Conservation (phyloP, 1,140 invertebrate genomes). For the Rhagoletis zephyria region DNA sequence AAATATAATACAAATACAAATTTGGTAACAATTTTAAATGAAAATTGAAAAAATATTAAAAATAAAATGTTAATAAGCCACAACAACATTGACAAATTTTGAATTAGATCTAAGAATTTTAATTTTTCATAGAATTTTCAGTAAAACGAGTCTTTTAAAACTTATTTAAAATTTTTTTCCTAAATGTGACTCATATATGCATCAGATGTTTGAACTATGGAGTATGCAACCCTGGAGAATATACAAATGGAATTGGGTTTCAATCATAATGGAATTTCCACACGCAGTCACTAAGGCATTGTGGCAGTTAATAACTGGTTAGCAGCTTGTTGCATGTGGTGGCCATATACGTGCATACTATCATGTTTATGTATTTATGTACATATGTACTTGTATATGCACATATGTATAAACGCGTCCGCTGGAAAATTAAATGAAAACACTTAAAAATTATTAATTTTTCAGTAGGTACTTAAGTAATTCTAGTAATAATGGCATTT, state of each 20-base stretch:
- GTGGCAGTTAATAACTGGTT: neutral
- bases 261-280: constrained; percentile 2
- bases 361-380: neutral
- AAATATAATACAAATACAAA: neutral
- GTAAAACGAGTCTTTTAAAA: no score
- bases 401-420: neutral
- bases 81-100: no score
- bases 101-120: no score
- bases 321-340: neutral
- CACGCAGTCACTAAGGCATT: neutral
- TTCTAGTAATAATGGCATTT: constrained; percentile 28
- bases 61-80: no score
- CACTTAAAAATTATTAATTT: neutral
- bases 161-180: no score
- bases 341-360: neutral
- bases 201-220: neutral
- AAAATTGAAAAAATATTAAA: no score
- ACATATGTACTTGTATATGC: neutral
- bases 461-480: constrained; percentile 16
- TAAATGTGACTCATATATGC: no score
- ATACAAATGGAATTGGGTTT: neutral
- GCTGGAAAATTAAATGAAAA: constrained; percentile 11
- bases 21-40: no score
- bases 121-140: no score
- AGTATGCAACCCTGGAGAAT: neutral